Conservation (phyloP, 1,140 invertebrate species). For the Paraescarpia echinospica region DNA sequence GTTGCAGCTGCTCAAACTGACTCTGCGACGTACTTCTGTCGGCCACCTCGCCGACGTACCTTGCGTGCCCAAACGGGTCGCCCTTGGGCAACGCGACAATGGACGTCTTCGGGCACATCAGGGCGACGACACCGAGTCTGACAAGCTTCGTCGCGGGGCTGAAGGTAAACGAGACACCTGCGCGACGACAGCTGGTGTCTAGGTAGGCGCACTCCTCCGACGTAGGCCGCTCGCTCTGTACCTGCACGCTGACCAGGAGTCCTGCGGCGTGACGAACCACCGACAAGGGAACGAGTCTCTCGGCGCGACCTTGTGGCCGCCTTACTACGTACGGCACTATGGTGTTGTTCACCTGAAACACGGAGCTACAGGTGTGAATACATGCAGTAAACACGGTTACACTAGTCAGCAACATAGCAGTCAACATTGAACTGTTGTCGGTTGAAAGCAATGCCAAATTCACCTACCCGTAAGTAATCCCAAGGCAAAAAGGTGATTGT, state of each 20-base stretch:
- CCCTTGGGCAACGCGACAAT: constrained; percentile 48
- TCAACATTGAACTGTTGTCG: not conserved
- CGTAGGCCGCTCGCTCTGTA: constrained; percentile 40
- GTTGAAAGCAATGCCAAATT: too few relatives aligned
- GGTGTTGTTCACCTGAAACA: constrained; percentile 77
- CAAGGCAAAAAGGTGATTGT: too few relatives aligned
- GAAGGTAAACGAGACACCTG: constrained; percentile 50
- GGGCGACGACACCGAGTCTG: constrained; percentile 39
- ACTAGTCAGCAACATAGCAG: not conserved
- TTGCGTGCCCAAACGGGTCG: constrained; percentile 51
- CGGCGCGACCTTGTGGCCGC: constrained; percentile 67
- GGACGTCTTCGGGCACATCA: constrained; percentile 38
- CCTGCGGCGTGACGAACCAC: constrained; percentile 54
- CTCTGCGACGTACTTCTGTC: not conserved
- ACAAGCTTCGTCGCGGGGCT: constrained; percentile 48
- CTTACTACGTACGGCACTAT: constrained; percentile 83
- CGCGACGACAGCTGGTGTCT: constrained; percentile 48
- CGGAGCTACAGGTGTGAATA: constrained; percentile 77
- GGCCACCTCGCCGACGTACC: constrained; percentile 40
- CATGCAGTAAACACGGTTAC: constrained; percentile 34
- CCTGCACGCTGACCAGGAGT: constrained; percentile 37
- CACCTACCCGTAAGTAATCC: too few relatives aligned
- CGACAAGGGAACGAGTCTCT: constrained; percentile 90
- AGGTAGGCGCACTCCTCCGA: constrained; percentile 46
- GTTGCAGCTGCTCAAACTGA: not conserved